These are phyloP conservation scores for Aphelocoma californica DNA, from an alignment of 2,797 vertebrate genomes.

Conservation along the genomic window DNA sequence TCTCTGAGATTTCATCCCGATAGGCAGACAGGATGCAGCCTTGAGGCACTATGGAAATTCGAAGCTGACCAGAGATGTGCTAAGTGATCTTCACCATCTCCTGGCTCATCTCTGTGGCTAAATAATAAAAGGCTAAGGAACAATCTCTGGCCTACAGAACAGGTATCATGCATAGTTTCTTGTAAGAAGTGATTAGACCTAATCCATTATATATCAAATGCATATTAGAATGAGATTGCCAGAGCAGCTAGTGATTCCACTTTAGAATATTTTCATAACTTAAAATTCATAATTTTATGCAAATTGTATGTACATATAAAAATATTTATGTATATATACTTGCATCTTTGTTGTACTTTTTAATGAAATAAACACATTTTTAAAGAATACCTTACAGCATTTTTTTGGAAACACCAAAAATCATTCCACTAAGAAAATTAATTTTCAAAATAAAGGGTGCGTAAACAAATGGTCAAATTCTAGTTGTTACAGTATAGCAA, in stretches of 20 bases:
- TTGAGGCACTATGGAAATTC: not conserved
- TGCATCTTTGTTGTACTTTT: not conserved
- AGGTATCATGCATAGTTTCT: not conserved
- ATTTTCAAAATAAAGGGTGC: not conserved
- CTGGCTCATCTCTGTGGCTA: not conserved
- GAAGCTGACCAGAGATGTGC: not conserved
- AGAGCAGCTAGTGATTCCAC: not conserved
- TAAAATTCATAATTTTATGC: not conserved
- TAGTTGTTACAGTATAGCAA: not conserved
- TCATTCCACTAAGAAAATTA: not conserved
- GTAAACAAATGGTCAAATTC: not conserved
- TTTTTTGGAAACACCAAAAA: not conserved
- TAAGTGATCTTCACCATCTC: not conserved
- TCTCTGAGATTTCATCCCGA: not conserved
- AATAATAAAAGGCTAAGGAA: not conserved
- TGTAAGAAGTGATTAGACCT: not conserved
- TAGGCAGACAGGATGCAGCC: not conserved
- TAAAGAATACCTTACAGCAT: not conserved
- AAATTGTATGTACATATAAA: not conserved
- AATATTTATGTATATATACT: not conserved
- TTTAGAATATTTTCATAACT: not conserved
- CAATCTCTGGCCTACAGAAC: not conserved
- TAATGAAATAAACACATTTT: not conserved
- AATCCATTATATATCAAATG: not conserved
- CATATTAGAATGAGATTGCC: not conserved